Conservation (phyloP, 2,888 invertebrate species). For the Drosophila nr. fundita region DNA sequence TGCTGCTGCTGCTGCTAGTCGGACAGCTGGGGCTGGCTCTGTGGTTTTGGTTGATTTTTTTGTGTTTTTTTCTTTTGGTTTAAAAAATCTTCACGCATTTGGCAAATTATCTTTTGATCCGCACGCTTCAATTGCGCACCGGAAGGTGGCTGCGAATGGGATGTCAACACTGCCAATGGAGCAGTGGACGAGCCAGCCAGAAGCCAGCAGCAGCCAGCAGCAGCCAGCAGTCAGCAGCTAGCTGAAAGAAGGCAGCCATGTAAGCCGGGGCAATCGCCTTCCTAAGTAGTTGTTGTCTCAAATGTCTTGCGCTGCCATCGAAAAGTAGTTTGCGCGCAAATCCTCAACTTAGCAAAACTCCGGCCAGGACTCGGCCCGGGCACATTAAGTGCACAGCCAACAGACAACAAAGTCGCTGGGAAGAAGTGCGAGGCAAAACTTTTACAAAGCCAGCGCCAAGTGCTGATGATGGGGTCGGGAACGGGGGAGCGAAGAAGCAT, state of each 20-base stretch:
- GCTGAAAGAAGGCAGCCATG: constrained; percentile 6
- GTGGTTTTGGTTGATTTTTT: constrained; percentile 42
- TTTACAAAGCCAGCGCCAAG: constrained; percentile 67
- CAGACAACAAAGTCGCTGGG: constrained; percentile 60
- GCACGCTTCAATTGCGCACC: constrained; percentile 71
- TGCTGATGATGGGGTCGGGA: constrained; percentile 18
- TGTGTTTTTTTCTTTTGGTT: constrained; percentile 18
- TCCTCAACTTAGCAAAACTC: constrained; percentile 79
- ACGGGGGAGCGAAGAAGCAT: constrained; percentile 2
- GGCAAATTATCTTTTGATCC: constrained; percentile 84
- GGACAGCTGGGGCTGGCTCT: constrained; percentile 5
- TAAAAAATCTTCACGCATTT: constrained; percentile 82
- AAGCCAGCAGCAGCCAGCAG: constrained; percentile 4
- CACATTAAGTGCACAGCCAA: constrained; percentile 74
- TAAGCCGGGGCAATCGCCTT: constrained; percentile 82
- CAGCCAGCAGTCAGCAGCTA: constrained; percentile 20
- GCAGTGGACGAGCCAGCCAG: constrained; percentile 5
- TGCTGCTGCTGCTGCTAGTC: constrained; percentile 9
- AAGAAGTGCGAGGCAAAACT: constrained; percentile 60
- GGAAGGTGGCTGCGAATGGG: constrained; percentile 56
- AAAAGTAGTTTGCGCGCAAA: constrained; percentile 82
- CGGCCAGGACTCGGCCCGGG: constrained; percentile 36
- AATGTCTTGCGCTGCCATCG: constrained; percentile 65
- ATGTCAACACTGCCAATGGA: constrained; percentile 57
- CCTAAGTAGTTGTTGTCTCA: constrained; percentile 82